Base-by-base conservation (phyloP, 2,888 invertebrate species). In the Drosophila bunnanda region DNA sequence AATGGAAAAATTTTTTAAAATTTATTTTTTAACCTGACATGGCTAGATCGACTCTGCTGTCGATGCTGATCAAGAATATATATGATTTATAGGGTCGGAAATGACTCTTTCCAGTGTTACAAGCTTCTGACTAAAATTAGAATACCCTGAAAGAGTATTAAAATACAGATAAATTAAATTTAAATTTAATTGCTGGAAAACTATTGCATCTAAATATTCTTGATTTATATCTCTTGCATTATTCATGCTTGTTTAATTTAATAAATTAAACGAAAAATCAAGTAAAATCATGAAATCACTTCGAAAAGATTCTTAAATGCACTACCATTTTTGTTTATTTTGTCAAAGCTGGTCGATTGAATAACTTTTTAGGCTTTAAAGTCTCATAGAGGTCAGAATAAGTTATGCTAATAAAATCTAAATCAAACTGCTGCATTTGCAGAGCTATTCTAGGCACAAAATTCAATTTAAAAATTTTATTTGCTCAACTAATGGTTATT, bases 331-430 rank as follows among this genome's bases (percentile, higher is more conserved):
- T 1, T 5, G 2, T 50, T 50, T 50, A 20, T 32, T 15, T 9
- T 15, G 13, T 2, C 32, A 50, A 50, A 32, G 32, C 7, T 13
- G n/a, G 6, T 28, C n/a, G n/a, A n/a, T 12, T 46, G 48, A 20
- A 50, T 50, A 50, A 50, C 50, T 50, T 50, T 50, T 22, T 15
- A 34, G 22, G 20, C 50, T 50, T 50, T 50, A 50, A 50, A 50
- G 30, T 13, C 30, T 30, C 13, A 12, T 4, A 10, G n/a, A 2
- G 48, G 4, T 0, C n/a, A 48, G 30, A 30, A 30, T 30, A 30
- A 48, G 32, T 50, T 34, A 34, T 34, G 32, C 32, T 34, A 20
- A 34, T 50, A 34, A 50, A 50, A 22, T 50, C 50, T 32, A 50
- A 22, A 50, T 34, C 50, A 34, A 50, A 34, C 32, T 32, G 50